Base-by-base conservation (phyloP, 1,140 invertebrate species). In the Dufourea novaeangliae region DNA sequence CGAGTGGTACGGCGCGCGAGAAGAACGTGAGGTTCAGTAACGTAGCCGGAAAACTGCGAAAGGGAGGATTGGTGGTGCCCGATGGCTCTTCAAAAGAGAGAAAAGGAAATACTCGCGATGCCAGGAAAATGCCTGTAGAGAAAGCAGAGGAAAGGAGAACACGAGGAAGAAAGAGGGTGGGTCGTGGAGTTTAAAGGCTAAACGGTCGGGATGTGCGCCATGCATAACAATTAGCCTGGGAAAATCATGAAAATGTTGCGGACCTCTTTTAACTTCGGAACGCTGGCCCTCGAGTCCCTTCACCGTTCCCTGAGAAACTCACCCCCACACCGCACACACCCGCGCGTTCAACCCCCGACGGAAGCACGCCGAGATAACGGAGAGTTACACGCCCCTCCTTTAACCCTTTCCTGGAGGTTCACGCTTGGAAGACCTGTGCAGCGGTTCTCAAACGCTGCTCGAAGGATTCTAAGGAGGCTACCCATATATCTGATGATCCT, bases 201-300 rank as follows among this genome's bases (percentile, higher is more conserved):
- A 90, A 88, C 84, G 85, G 82, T 71, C 76, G 85, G 87, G 90
- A 90, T 88, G 86, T 88, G 86, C 89, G 89, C 89, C 89, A 90
- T 92, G 91, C 91, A 92, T 92, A 92, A 92, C 90, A 92, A 92
- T 92, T 92, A 92, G 90, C 91, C 83, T 87, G 88, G 87, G 89
- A 92, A 92, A 92, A 92, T 91, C 90, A 89, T 92, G 91, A 92
- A 92, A 92, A 92, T 85, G 86, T 85, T 86, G 88, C 82, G 87
- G 88, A 88, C 85, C 89, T 91, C 88, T 90, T 91, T 90, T 88
- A 86, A 90, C 89, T 90, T 69, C 63, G 59, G 63, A 67, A 52
- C 62, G 66, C 69, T 82, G 77, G 73, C 80, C 78, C 79, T 78
- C 75, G 34, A 82, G 80, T 84, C 67, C 61, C 82, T 78, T 67